These are phyloP conservation scores for Pipistrellus nathusii DNA, from an alignment of 2,797 vertebrate genomes.

Conservation along the genomic window DNA sequence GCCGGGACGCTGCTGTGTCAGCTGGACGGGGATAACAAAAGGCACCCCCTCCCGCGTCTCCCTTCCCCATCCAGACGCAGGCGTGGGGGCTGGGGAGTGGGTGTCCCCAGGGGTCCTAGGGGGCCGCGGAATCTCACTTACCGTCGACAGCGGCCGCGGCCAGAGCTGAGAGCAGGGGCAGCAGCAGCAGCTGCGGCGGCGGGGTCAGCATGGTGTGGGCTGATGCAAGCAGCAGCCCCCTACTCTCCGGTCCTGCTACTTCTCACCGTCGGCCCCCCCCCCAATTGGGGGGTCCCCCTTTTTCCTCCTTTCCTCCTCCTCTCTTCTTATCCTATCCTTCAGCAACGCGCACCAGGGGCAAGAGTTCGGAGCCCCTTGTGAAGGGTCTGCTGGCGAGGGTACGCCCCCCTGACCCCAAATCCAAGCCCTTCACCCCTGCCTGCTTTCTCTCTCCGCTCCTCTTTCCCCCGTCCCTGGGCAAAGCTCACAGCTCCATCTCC, in stretches of 20 bases:
- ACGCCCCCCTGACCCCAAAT: conserved; percentile 72
- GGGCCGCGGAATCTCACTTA: conserved; percentile 78
- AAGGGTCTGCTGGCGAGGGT: conserved; percentile 68
- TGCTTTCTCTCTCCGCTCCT: conserved; percentile 69
- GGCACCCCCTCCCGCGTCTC: conserved; percentile 80
- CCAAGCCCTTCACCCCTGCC: conserved; percentile 69
- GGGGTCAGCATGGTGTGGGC: conserved; percentile 82
- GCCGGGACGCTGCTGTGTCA: conserved; percentile 81
- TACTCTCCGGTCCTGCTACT: conserved; percentile 74
- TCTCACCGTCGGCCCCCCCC: conserved; percentile 75
- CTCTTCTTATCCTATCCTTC: conserved; percentile 75
- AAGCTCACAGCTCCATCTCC: conserved; percentile 82
- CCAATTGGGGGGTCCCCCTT: conserved; percentile 78
- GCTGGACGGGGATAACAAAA: conserved; percentile 83
- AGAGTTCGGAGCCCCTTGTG: conserved; percentile 61
- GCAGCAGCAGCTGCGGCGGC: conserved; percentile 74
- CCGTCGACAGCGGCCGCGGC: conserved; percentile 77
- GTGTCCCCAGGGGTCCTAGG: conserved; percentile 69
- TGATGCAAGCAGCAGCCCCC: conserved; percentile 74
- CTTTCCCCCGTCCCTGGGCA: conserved; percentile 70
- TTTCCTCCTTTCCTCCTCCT: conserved; percentile 60
- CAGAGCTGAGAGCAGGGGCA: conserved; percentile 79
- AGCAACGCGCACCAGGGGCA: conserved; percentile 68
- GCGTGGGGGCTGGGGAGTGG: conserved; percentile 73
- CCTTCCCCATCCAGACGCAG: conserved; percentile 66